phyloP scores from a whole-genome alignment of 2,113 vertebrate species.

The Onychostoma macrolepis region DNA sequence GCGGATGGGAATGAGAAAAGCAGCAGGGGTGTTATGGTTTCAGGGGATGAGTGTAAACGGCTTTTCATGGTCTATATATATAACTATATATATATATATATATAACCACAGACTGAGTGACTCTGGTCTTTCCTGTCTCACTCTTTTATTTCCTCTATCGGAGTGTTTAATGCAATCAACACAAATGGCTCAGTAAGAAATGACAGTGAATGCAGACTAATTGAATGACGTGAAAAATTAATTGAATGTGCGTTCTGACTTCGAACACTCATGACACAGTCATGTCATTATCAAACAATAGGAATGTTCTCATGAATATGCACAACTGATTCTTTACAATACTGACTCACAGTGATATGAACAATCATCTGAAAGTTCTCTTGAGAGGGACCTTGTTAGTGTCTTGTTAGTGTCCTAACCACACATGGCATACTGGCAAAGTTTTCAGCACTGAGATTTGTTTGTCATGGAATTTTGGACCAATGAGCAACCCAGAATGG shows the following conservation, averaged over 20 bases:
- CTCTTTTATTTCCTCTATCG: background rate
- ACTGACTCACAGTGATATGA: constrained; percentile 18
- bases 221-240: constrained; percentile 12
- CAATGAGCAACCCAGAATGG: background rate
- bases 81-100: background rate
- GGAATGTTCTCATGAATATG: constrained; percentile 22
- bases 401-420: background rate
- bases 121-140: background rate
- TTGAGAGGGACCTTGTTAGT: background rate
- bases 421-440: background rate
- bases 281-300: constrained; percentile 11
- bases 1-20: background rate
- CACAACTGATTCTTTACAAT: constrained; percentile 11
- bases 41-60: background rate
- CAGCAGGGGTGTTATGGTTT: background rate
- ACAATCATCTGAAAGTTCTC: constrained; percentile 11
- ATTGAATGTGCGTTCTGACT: constrained; percentile 24
- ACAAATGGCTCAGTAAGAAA: background rate
- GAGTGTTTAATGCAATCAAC: constrained; percentile 13
- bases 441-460: background rate
- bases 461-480: background rate
- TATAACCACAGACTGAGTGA: background rate
- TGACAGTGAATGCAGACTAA: constrained; percentile 12
- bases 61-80: background rate
- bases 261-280: constrained; percentile 7